Evolutionary conservation across 2,113 vertebrate genomes (phyloP).

Genomic region (Xyrauchen texanus): DNA sequence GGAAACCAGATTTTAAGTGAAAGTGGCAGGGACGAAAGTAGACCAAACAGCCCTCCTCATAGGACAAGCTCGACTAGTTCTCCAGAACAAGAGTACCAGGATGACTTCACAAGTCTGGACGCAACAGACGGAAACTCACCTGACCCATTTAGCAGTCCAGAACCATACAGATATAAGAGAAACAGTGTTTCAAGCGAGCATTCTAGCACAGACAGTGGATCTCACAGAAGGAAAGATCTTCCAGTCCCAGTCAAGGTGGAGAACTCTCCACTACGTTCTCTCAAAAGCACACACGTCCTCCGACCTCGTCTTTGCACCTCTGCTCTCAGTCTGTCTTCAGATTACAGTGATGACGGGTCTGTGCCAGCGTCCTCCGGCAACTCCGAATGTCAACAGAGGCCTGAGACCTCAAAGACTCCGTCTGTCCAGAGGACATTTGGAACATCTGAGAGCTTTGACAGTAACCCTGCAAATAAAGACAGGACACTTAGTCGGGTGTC

Average conservation of each 20-base stretch:
- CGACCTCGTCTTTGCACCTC: constrained; percentile 57
- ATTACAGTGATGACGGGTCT: constrained; percentile 48
- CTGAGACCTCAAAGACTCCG: constrained; percentile 10
- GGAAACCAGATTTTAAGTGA: constrained; percentile 43
- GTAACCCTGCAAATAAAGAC: constrained; percentile 61
- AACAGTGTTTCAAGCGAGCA: constrained; percentile 35
- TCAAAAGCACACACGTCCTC: constrained; percentile 65
- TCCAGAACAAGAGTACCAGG: constrained; percentile 70
- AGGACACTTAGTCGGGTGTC: constrained; percentile 60
- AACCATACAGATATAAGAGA: constrained; percentile 55
- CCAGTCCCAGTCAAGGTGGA: constrained; percentile 73
- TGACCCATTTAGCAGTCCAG: constrained; percentile 66
- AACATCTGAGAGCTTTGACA: not conserved
- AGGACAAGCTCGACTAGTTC: constrained; percentile 69
- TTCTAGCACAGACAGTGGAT: constrained; percentile 55
- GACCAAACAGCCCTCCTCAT: constrained; percentile 59
- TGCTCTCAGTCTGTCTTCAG: constrained; percentile 64
- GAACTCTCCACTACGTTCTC: constrained; percentile 73
- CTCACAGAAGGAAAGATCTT: constrained; percentile 57
- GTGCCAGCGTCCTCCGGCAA: not conserved
- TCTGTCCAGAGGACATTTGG: constrained; percentile 40
- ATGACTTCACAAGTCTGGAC: constrained; percentile 79
- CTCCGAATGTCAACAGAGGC: not conserved
- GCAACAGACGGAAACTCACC: constrained; percentile 62
- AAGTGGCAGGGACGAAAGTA: constrained; percentile 42